Evolutionary conservation across 2,113 vertebrate genomes (phyloP).

Genomic region (Pelecanoides urinatrix): DNA sequence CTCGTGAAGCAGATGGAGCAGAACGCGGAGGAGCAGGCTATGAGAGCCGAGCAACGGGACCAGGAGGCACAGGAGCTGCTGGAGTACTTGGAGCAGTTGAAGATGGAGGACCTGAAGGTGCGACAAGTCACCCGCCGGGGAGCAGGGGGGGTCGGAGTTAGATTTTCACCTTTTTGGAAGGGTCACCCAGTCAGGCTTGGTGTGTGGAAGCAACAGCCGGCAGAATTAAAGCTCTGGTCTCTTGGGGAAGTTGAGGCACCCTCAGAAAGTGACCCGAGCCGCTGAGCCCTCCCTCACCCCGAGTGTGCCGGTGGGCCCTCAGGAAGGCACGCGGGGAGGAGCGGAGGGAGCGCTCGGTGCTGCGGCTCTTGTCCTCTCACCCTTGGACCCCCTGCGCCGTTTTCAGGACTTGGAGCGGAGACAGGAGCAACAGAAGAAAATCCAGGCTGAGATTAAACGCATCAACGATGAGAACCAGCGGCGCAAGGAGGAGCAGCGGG

Average conservation of each 20-base stretch:
- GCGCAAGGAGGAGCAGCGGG: slow-evolving; percentile 70
- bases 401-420: slow-evolving; percentile 77
- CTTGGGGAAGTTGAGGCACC: background rate
- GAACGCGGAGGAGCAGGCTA: slow-evolving; percentile 69
- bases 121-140: fast-evolving
- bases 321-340: background rate
- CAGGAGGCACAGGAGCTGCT: slow-evolving; percentile 78
- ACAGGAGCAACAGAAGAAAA: slow-evolving; percentile 68
- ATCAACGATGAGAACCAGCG: slow-evolving; percentile 78
- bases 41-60: slow-evolving; percentile 74
- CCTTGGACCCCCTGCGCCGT: fast-evolving
- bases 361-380: fast-evolving
- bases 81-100: slow-evolving; percentile 74
- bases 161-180: background rate
- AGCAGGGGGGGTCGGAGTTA: background rate
- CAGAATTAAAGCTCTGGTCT: background rate
- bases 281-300: background rate
- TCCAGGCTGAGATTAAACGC: slow-evolving; percentile 79
- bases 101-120: slow-evolving; percentile 83
- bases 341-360: background rate
- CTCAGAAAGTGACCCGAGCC: background rate
- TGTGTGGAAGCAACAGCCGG: background rate
- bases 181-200: background rate
- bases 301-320: background rate
- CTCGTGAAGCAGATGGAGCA: slow-evolving; percentile 82